Evolutionary conservation across 2,113 vertebrate species (phyloP).

Genomic region (Cariama cristata): DNA sequence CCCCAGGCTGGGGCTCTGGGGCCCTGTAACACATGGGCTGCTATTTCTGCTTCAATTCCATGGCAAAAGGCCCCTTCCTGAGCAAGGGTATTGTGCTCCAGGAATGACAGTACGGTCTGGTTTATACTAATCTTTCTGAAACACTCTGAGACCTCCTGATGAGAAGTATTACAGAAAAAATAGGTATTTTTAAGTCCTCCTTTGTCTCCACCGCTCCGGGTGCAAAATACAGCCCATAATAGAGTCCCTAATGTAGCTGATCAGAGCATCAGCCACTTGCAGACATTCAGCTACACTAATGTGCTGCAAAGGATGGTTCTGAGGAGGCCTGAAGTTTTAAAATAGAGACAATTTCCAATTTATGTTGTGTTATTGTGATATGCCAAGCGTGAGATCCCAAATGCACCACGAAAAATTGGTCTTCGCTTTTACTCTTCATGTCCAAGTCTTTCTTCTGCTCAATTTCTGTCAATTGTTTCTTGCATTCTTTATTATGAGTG

Average conservation of each 20-base stretch:
- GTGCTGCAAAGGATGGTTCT: neutral
- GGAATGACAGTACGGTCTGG: neutral
- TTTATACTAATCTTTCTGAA: neutral
- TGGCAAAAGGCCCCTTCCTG: neutral
- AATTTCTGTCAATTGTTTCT: neutral
- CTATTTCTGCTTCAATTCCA: neutral
- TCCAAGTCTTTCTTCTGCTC: neutral
- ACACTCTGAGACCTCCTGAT: neutral
- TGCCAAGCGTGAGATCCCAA: neutral
- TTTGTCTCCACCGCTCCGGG: neutral
- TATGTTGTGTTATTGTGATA: neutral
- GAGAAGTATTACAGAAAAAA: neutral
- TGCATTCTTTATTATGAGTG: neutral
- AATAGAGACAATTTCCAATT: neutral
- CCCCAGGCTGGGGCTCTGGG: neutral
- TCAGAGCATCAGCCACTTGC: neutral
- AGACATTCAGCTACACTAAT: neutral
- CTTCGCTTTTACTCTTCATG: accelerated
- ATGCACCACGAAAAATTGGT: neutral
- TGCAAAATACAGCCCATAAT: neutral
- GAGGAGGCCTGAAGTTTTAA: neutral
- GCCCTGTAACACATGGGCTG: neutral
- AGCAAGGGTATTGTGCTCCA: neutral
- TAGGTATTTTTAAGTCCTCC: neutral
- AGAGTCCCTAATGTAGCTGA: neutral